Evolutionary conservation across 2,113 vertebrate genomes (phyloP), one percentile per base, ranked within the genome.

Genomic region (Myodes glareolus): DNA sequence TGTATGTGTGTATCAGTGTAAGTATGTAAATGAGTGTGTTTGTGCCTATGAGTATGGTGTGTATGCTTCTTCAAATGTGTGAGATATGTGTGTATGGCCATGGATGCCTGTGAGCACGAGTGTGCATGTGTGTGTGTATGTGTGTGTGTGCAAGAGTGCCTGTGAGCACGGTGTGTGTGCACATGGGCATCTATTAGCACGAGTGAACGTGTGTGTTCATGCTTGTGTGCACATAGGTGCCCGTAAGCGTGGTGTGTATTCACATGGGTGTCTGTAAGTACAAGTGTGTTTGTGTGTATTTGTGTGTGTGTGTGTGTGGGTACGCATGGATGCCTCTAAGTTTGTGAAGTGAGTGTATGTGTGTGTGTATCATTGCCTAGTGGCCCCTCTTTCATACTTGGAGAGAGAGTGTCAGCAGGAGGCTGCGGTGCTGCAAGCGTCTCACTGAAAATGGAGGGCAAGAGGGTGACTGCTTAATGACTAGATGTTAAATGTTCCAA

Each of bases 401-500:
- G 96, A 95, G 96, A 97, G 98, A 82, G 92, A 80, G 89, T 97
- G 96, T 98, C 95, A 97, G 97, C 94, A 95, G 94, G 96, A 96
- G 82, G 89, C 92, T 96, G 96, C 90, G 3, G 39, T 68, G 96
- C 97, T 92, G 97, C 97, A 90, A 65, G 92, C 92, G 95, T 95
- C 25, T 97, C 42, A 25, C 97, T 98, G 96, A 92, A 91, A 97
- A 73, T 68, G 89, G 84, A 96, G 98, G 95, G 96, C 96, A 98
- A 97, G 98, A 36, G 93, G 98, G 86, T 98, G 98, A 97, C 98
- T 12, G 97, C 97, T 98, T 98, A 98, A 97, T 98, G 98, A 98
- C 97, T 98, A 92, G 96, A 96, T 97, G 97, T 98, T 97, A 98
- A 99, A 98, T 97, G 97, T 98, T 98, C 98, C 98, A 98, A 98